phyloP scores from a whole-genome alignment of 1,140 invertebrate species.

The Geopemphigus sp. region DNA sequence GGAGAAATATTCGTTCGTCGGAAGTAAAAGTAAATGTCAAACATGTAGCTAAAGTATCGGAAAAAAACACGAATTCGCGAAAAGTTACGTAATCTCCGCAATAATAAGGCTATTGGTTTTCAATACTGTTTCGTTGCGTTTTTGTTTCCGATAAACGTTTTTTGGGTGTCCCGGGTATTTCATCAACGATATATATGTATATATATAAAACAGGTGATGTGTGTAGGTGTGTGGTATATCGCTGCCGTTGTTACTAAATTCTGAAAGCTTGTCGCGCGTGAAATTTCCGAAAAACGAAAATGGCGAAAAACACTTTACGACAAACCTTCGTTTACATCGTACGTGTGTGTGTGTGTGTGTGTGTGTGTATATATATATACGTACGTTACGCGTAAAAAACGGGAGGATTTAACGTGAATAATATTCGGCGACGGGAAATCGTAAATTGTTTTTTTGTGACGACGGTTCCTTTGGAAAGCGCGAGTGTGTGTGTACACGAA shows the following conservation, averaged over 20 bases:
- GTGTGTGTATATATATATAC: neutral
- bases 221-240: too few relatives aligned
- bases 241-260: neutral
- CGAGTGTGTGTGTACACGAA: neutral
- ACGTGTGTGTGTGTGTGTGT: too few relatives aligned
- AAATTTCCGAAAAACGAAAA: neutral
- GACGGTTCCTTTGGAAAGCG: neutral
- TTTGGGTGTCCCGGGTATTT: too few relatives aligned
- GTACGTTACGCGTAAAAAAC: neutral
- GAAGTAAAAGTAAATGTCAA: constrained; percentile 17
- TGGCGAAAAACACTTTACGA: neutral
- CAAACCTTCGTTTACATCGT: neutral
- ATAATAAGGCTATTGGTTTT: too few relatives aligned
- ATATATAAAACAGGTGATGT: too few relatives aligned
- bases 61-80: too few relatives aligned
- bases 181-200: too few relatives aligned
- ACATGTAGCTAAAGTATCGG: constrained; percentile 6
- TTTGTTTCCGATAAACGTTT: too few relatives aligned
- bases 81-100: too few relatives aligned
- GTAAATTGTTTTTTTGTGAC: too few relatives aligned
- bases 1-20: neutral
- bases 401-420: too few relatives aligned
- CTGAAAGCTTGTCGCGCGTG: neutral
- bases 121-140: too few relatives aligned
- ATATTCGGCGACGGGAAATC: neutral